A percentile compares a stretch with the other conserved stretches of the same genome.
Evolutionary conservation across 2,888 invertebrate genomes (phyloP).

Genomic region (Junonia oenone): DNA sequence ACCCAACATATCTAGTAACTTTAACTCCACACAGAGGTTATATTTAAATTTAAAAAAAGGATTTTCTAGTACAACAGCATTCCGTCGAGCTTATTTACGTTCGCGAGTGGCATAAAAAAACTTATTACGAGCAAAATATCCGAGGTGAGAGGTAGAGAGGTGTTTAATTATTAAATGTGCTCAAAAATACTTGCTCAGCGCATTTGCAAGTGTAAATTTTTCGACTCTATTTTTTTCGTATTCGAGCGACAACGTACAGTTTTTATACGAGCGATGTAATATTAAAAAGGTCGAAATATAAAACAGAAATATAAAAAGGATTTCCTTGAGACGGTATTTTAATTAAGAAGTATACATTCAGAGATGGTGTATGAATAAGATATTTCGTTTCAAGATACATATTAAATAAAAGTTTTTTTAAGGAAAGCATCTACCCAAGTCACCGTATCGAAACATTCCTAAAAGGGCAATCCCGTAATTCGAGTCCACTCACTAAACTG

Average conservation of each 20-base stretch:
- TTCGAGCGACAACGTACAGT: not conserved
- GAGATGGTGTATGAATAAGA: not conserved
- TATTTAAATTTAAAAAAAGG: conserved; percentile 36
- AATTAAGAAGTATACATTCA: not conserved
- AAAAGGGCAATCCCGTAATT: no score
- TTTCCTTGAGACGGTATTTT: not conserved
- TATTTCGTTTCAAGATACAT: no score
- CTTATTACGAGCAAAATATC: conserved; percentile 43
- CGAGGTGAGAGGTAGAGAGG: conserved; percentile 29
- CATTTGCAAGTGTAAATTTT: conserved; percentile 26
- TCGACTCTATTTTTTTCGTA: conserved; percentile 12
- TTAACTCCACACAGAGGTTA: conserved; percentile 32
- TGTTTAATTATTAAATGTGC: conserved; percentile 37
- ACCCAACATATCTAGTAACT: conserved; percentile 24
- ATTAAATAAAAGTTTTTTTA: not conserved
- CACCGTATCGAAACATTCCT: no score
- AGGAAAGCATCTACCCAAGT: no score
- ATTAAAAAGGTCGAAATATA: not conserved
- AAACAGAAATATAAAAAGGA: no score
- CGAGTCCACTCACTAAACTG: no score
- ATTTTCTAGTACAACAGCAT: conserved; percentile 27
- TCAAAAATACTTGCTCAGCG: conserved; percentile 30
- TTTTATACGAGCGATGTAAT: not conserved
- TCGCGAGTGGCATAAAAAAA: conserved; percentile 35
- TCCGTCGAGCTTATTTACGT: conserved; percentile 30